These are phyloP conservation scores for Astropecten irregularis DNA, from an alignment of 53 echinoderm and acorn worm species.

Conservation along the genomic window DNA sequence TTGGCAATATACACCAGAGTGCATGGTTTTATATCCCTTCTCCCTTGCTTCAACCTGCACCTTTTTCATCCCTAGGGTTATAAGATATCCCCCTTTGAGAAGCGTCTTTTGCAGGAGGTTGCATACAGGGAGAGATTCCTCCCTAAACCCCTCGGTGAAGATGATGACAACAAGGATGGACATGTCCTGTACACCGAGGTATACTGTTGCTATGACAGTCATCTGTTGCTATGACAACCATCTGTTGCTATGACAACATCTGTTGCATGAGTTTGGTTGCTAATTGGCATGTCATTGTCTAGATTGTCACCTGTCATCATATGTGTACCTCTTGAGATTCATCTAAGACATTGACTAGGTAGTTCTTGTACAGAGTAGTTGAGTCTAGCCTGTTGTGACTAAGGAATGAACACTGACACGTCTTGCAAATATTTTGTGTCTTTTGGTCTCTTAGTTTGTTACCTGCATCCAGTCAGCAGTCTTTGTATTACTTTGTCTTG, in stretches of 20 bases:
- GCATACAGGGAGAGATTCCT: constrained; percentile 69
- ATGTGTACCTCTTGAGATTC: no score
- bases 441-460: no score
- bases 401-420: no score
- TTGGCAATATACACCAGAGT: constrained; percentile 1
- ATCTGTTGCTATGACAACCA: constrained; percentile 27
- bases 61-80: constrained; percentile 34
- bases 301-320: background rate
- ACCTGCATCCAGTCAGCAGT: no score
- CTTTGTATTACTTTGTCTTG: no score
- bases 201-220: constrained; percentile 43
- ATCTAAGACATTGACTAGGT: no score
- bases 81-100: constrained; percentile 88
- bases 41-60: background rate
- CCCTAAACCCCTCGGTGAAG: constrained; percentile 18
- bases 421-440: no score
- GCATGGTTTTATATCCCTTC: constrained; percentile 32
- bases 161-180: background rate
- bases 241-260: constrained; percentile 34
- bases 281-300: constrained; percentile 18
- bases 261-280: constrained; percentile 38
- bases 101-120: constrained; percentile 80
- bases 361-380: no score
- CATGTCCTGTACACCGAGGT: constrained; percentile 16
- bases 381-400: no score